These are phyloP conservation scores for Vombatus ursinus DNA, from an alignment of 2,113 vertebrate species.

Conservation along the genomic window DNA sequence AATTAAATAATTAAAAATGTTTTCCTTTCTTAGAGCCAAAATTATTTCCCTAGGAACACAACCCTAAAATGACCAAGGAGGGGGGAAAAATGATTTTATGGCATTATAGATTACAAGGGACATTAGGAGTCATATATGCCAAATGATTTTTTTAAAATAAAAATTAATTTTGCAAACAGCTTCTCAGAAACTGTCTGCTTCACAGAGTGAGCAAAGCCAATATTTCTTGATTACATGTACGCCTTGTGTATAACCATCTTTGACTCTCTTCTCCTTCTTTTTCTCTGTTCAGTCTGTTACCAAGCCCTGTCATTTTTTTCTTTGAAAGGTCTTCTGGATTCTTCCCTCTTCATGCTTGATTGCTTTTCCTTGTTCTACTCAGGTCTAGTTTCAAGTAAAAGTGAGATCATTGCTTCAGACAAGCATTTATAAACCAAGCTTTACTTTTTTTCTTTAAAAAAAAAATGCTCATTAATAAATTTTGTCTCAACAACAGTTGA, in stretches of 20 bases:
- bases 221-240: not conserved
- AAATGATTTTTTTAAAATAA: not conserved
- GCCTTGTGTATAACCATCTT: not conserved
- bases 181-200: not conserved
- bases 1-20: not conserved
- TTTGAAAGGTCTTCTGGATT: not conserved
- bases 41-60: not conserved
- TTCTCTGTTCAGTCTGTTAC: not conserved
- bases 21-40: not conserved
- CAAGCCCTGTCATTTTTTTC: not conserved
- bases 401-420: not conserved
- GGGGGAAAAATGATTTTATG: not conserved
- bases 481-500: not conserved
- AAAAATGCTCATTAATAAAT: not conserved
- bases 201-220: not conserved
- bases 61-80: not conserved
- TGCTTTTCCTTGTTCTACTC: not conserved
- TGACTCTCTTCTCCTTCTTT: not conserved
- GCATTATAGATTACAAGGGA: not conserved
- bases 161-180: not conserved
- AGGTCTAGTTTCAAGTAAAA: not conserved
- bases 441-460: not conserved
- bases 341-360: not conserved
- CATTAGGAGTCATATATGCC: not conserved
- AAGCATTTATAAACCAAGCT: not conserved